These are phyloP conservation scores for Arge pagana DNA, from an alignment of 2,888 invertebrate genomes.

Conservation along the genomic window DNA sequence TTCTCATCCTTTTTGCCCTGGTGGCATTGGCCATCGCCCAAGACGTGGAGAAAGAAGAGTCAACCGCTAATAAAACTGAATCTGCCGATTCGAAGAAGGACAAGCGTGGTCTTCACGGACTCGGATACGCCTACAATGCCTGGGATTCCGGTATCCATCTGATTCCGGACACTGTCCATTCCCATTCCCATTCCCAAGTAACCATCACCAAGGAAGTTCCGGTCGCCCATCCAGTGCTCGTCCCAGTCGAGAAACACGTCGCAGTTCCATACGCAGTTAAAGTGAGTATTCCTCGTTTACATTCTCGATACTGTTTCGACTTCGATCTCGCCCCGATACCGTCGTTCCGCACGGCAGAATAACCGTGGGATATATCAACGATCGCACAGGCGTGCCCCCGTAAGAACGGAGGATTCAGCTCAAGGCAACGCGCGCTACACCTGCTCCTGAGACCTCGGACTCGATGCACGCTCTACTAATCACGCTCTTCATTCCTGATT, in stretches of 20 bases:
- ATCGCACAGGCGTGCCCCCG: slow-evolving; percentile 4
- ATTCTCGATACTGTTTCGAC: no score
- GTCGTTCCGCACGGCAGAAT: neutral
- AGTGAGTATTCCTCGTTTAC: slow-evolving; percentile 41
- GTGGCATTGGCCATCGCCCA: slow-evolving; percentile 53
- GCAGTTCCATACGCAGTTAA: slow-evolving; percentile 57
- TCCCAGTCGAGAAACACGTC: slow-evolving; percentile 60
- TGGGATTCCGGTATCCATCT: slow-evolving; percentile 30
- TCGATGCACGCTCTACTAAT: slow-evolving; percentile 13
- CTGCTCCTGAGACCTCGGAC: slow-evolving; percentile 4
- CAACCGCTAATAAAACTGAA: slow-evolving; percentile 34
- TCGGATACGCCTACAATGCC: slow-evolving; percentile 45
- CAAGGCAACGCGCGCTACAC: slow-evolving; percentile 4
- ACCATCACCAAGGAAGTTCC: slow-evolving; percentile 61
- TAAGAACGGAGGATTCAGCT: slow-evolving; percentile 12
- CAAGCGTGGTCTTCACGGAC: slow-evolving; percentile 42
- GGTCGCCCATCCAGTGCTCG: slow-evolving; percentile 61
- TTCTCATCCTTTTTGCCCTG: slow-evolving; percentile 49
- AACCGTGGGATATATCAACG: neutral
- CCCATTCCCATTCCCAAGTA: slow-evolving; percentile 56
- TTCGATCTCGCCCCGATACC: no score
- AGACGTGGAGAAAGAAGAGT: slow-evolving; percentile 38
- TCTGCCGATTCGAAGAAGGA: slow-evolving; percentile 38
- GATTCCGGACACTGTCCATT: slow-evolving; percentile 24
- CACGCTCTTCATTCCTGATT: neutral